Evolutionary conservation across 2,888 invertebrate genomes (phyloP).

Genomic region (Notocelia uddmanniana): DNA sequence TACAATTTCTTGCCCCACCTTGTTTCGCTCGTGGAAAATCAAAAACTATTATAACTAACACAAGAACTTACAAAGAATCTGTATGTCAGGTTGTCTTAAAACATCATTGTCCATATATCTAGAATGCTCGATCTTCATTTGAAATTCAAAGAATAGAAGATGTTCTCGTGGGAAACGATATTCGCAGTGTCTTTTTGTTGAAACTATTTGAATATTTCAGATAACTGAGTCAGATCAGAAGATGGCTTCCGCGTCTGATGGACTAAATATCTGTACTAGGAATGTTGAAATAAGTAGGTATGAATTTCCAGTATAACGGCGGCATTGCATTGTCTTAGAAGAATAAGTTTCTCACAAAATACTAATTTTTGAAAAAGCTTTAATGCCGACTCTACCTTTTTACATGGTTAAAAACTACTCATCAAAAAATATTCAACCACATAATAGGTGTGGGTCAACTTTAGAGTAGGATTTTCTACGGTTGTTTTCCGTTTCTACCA

Average conservation of each 20-base stretch:
- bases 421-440: too few species aligned
- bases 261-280: constrained; percentile 20
- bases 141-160: constrained; percentile 21
- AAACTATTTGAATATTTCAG: constrained; percentile 37
- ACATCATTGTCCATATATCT: not conserved
- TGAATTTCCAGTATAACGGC: not conserved
- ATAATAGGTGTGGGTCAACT: too few species aligned
- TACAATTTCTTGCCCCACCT: too few species aligned
- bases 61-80: too few species aligned
- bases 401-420: too few species aligned
- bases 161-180: constrained; percentile 32
- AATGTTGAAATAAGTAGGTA: constrained; percentile 18
- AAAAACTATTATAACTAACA: too few species aligned
- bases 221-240: constrained; percentile 13
- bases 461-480: too few species aligned
- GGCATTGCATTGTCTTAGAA: not conserved
- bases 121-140: constrained; percentile 10
- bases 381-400: too few species aligned
- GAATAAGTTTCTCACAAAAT: not conserved
- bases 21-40: too few species aligned
- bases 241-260: constrained; percentile 18
- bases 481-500: not conserved
- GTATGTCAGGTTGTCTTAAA: too few species aligned
- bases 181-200: not conserved
- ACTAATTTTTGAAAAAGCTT: not conserved